Conservation (phyloP, 2,888 invertebrate genomes). For the Heteromurus nitidus region DNA sequence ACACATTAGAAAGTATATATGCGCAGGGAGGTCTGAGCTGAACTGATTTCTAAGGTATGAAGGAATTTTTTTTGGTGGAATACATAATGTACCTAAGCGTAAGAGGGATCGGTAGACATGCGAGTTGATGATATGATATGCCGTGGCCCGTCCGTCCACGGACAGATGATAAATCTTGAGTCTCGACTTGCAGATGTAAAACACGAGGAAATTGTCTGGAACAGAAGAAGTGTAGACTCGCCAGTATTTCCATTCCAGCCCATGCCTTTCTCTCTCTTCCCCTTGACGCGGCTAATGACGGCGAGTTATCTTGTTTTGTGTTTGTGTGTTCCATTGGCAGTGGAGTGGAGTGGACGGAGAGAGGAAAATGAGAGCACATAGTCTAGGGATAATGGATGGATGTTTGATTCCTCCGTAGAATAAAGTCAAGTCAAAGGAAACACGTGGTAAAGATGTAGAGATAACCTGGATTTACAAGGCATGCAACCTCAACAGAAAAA, state of each 20-base stretch:
- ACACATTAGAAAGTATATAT: too few species aligned
- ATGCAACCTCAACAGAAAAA: too few species aligned
- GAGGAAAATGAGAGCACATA: constrained; percentile 28
- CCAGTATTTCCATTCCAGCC: too few species aligned
- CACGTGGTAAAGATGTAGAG: constrained; percentile 40
- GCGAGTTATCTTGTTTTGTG: neutral
- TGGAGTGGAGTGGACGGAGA: too few species aligned
- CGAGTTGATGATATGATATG: neutral
- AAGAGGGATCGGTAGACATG: too few species aligned
- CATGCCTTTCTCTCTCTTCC: neutral
- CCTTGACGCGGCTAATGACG: constrained; percentile 46
- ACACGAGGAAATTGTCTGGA: constrained; percentile 10
- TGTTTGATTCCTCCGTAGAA: constrained; percentile 21
- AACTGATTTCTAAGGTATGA: too few species aligned
- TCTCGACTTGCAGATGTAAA: constrained; percentile 10
- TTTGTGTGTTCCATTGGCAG: neutral
- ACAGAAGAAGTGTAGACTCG: constrained; percentile 3
- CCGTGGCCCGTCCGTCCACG: too few species aligned
- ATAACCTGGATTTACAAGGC: constrained; percentile 27
- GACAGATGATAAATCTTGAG: constrained; percentile 22
- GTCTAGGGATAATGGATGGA: constrained; percentile 38
- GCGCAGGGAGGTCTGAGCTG: too few species aligned
- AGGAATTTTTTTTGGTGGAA: neutral
- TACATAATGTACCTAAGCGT: neutral
- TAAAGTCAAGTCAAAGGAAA: constrained; percentile 18